Evolutionary conservation across 2,113 vertebrate genomes (phyloP).

Genomic region (Leucosticte australis): DNA sequence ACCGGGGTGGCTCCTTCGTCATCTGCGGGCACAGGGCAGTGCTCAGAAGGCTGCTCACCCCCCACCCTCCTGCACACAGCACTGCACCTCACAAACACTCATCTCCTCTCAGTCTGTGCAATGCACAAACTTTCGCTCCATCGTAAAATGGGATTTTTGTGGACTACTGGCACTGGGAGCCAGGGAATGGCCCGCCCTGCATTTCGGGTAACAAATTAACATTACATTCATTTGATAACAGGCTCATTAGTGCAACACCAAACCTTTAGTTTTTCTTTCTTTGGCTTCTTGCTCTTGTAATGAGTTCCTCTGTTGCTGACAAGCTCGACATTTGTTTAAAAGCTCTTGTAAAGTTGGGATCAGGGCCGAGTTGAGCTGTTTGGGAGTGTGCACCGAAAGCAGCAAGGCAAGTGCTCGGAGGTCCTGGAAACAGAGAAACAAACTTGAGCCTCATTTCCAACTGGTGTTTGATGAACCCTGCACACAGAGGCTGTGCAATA

Average conservation of each 20-base stretch:
- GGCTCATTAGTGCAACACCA: background rate
- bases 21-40: conserved; percentile 57
- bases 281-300: conserved; percentile 92
- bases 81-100: background rate
- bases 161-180: fast-evolving
- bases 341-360: conserved; percentile 93
- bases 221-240: fast-evolving
- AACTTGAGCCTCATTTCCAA: background rate
- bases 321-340: conserved; percentile 86
- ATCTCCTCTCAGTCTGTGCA: background rate
- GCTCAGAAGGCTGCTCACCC: background rate
- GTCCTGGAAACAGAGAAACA: conserved; percentile 77
- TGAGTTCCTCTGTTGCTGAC: conserved; percentile 88
- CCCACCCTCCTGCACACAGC: background rate
- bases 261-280: conserved; percentile 94
- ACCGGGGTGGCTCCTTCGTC: conserved; percentile 95
- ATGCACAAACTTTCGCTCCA: fast-evolving
- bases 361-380: conserved; percentile 87
- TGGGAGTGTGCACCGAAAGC: conserved; percentile 91
- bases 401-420: conserved; percentile 91
- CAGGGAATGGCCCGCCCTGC: background rate
- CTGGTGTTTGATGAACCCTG: background rate
- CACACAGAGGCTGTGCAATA: background rate
- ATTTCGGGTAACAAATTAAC: background rate
- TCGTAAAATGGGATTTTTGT: fast-evolving